A percentile compares a stretch with the other conserved stretches of the same genome.
Conservation (phyloP, 1,140 invertebrate species). For the Aphelinus atriplicis region DNA sequence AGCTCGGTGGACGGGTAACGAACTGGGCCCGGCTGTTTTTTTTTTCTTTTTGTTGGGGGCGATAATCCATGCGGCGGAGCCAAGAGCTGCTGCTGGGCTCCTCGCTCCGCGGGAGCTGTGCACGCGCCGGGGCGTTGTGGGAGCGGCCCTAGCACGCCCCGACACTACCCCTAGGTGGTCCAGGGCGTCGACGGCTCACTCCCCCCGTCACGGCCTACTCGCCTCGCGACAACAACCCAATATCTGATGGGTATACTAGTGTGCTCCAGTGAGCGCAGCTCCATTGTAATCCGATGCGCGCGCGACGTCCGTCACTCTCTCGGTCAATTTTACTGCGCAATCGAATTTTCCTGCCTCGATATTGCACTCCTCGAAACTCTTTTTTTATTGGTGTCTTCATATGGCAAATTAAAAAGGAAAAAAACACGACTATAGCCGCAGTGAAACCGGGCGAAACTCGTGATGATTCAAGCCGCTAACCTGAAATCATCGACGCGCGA, state of each 20-base stretch:
- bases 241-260: too few relatives aligned
- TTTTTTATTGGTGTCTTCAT: too few relatives aligned
- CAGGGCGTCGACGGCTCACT: slow-evolving; percentile 59
- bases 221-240: neutral
- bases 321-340: too few relatives aligned
- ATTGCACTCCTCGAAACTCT: too few relatives aligned
- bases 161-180: slow-evolving; percentile 62
- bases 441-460: neutral
- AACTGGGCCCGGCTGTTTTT: neutral
- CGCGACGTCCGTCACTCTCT: too few relatives aligned
- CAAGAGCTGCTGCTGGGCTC: too few relatives aligned
- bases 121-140: slow-evolving; percentile 32
- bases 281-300: too few relatives aligned
- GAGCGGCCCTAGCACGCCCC: slow-evolving; percentile 37
- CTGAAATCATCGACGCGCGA: neutral
- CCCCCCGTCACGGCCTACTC: neutral
- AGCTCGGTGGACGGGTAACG: too few relatives aligned
- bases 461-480: neutral
- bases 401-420: too few relatives aligned
- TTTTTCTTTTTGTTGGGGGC: neutral
- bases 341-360: too few relatives aligned
- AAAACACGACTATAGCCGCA: too few relatives aligned
- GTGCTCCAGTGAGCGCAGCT: too few relatives aligned
- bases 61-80: neutral
- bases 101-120: slow-evolving; percentile 9